Base-by-base conservation (phyloP, 2,888 invertebrate species). In the Torymus texanus region DNA sequence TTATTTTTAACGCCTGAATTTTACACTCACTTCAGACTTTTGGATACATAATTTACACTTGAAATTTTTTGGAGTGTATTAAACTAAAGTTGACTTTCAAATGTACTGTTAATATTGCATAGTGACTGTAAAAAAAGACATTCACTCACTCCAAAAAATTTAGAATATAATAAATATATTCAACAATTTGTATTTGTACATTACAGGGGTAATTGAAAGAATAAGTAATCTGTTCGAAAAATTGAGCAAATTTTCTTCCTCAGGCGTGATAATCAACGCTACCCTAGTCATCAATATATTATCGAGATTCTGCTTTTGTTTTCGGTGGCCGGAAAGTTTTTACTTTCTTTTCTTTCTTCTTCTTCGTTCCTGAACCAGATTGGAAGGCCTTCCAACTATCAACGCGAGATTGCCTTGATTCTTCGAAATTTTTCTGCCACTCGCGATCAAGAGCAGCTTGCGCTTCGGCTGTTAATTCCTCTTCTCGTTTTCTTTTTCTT, bases 401-500 rank as follows among this genome's bases (percentile, higher is more conserved):
- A 0, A 97, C 97, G 82, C 97, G 92, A 86, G 94, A 97, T 92
- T 97, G 97, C 82, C 97, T 93, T 62, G 97, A 97, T 92, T 97
- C 97, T 94, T 99, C 99, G 91, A 98, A 99, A 91, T 99, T 99
- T 89, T 98, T 97, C 83, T 98, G 97, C 97, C 98, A 99, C 90
- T 99, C 98, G 85, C 97, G 96, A 87, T 98, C 97, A 67, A 96
- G 91, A 80, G 97, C 95, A 80, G 95, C 93, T 86, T 95, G 95
- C 86, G 98, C 98, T 87, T 97, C 98, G 75, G 96, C 97, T 80
- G 97, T 97, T 72, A 97, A 95, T 92, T 98, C 98, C 18, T 96
- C 94, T 90, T 98, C 98, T 11, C 98, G 93, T 91, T 98, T 97
- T 65, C 98, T 92, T 90, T 98, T 98, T 74, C 98, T 93, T 86